Conservation (phyloP, 2,888 invertebrate genomes). For the Ormyrus labotus region DNA sequence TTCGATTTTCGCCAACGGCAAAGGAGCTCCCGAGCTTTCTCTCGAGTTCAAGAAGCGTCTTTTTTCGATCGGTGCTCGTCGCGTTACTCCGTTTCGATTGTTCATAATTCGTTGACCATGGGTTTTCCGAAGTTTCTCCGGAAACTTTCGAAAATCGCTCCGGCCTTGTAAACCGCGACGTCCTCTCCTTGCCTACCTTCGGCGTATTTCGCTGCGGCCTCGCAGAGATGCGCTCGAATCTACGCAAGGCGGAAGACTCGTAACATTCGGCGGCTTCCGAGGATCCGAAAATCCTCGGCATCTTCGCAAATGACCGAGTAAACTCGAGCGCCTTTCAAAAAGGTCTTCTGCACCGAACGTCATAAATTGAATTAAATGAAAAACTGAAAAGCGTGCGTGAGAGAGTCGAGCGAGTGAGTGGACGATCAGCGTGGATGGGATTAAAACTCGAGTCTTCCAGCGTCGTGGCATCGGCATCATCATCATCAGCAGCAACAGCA, state of each 20-base stretch:
- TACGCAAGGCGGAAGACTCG: neutral
- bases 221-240: slow-evolving; percentile 58
- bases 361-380: no score
- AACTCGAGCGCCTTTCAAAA: no score
- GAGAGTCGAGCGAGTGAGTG: no score
- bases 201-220: slow-evolving; percentile 60
- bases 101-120: slow-evolving; percentile 39
- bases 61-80: neutral
- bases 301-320: no score
- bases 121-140: slow-evolving; percentile 22
- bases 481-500: no score
- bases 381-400: no score
- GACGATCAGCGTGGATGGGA: slow-evolving; percentile 1
- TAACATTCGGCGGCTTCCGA: slow-evolving; percentile 13
- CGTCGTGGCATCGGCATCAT: neutral
- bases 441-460: slow-evolving; percentile 3
- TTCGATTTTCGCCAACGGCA: slow-evolving; percentile 37
- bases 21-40: slow-evolving; percentile 10
- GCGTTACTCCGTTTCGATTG: slow-evolving; percentile 11
- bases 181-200: neutral
- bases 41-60: neutral
- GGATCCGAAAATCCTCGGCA: no score
- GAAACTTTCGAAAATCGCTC: slow-evolving; percentile 21
- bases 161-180: slow-evolving; percentile 39
- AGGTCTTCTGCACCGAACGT: no score